Evolutionary conservation across 2,888 invertebrate genomes (phyloP), one percentile per base, ranked within the genome.

Genomic region (Apoda limacodes): DNA sequence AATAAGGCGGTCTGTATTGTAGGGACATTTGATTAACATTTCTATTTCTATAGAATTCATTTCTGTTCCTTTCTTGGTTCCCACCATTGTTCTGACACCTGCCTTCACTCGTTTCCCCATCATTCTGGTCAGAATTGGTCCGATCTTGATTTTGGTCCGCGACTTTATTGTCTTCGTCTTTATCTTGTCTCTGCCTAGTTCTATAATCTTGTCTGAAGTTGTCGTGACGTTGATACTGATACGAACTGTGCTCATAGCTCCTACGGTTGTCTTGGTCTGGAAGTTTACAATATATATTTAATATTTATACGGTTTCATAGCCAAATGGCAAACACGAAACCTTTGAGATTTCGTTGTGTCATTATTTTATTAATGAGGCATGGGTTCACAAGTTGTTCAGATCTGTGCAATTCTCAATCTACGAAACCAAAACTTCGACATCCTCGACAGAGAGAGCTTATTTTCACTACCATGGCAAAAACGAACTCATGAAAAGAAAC

Each of bases 1-100:
- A 22, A 39, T 60, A 65, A 1, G 59, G 66, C 32, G 59, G 60
- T 2, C 62, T 37, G 29, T 54, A 61, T 4, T 53, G 55, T 25
- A 56, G 10, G 13, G 43, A 45, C 21, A 43, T 13, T 15, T 30
- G 32, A 6, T 36, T 32, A 10, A 35, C 14, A 10, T 28, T 35
- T 10, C 35, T 28, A 3, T 28, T 25, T 9, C 35, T 23, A 10
- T 15, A 22, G 4, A 25, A 10, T 2, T 28, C 32, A 1, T 35
- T 32, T 17, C 28, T 28, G 22, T 12, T 33, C 25, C 35, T 32
- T 4, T 35, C 35, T 9, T 28, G n/a, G n/a, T n/a, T 25, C 1
- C 26, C 32, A 3, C 11, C 14, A 9, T 22, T 22, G 6, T 15
- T 23, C 6, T 31, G 32, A 9, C 14, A 17, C 6, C 11, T 11